Evolutionary conservation across 2,797 vertebrate species (phyloP).

Genomic region (Muraenolepis orangiensis): DNA sequence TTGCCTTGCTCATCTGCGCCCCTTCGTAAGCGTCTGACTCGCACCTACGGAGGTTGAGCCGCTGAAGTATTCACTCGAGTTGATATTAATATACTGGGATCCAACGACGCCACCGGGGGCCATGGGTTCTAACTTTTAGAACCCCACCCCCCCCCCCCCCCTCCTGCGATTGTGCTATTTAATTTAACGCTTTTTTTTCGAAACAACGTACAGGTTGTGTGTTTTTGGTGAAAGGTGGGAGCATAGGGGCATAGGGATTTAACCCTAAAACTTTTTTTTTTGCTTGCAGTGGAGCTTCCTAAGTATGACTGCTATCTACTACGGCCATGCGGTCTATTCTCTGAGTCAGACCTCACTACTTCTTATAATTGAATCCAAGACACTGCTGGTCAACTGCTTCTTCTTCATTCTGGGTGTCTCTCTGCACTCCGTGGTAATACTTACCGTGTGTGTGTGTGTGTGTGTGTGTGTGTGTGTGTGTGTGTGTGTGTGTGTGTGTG

Average conservation of each 20-base stretch:
- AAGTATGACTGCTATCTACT: too few species aligned
- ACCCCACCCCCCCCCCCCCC: background rate
- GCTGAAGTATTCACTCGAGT: background rate
- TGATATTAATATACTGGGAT: background rate
- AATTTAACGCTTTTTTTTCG: too few species aligned
- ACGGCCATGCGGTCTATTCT: background rate
- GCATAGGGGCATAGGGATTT: background rate
- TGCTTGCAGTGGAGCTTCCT: background rate
- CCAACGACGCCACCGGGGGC: background rate
- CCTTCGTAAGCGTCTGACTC: background rate
- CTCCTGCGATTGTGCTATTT: too few species aligned
- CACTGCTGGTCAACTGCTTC: conserved; percentile 44
- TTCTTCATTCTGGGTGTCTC: conserved; percentile 43
- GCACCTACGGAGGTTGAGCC: background rate
- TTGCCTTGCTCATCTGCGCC: background rate
- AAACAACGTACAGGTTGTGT: too few species aligned
- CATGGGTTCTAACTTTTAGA: background rate
- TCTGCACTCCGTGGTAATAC: conserved; percentile 34
- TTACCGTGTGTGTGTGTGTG: conserved; percentile 24
- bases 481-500: conserved; percentile 17
- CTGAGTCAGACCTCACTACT: background rate
- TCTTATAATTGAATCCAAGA: conserved; percentile 15
- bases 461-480: conserved; percentile 22
- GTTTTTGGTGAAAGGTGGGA: too few species aligned
- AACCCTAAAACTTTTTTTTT: background rate